Base-by-base conservation (phyloP, 2,113 vertebrate genomes). In the Nothocercus julius region DNA sequence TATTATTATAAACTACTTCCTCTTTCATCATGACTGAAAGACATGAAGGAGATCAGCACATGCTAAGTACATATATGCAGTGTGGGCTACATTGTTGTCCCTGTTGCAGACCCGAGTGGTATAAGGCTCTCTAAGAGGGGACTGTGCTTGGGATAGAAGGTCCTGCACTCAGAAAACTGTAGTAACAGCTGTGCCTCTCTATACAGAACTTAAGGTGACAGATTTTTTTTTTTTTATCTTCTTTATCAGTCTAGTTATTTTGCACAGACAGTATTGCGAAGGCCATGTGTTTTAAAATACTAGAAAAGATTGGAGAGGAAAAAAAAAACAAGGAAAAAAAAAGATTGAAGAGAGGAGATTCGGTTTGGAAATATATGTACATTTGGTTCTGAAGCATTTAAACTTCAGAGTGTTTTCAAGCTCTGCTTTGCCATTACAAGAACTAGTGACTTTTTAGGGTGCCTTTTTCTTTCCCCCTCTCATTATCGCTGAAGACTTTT, bases 41-140 rank as follows among this genome's bases (percentile, higher is more conserved):
- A 5, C 12, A 53, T 78, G 44, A 49, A 34, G 11, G n/a, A 59
- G 9, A 20, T 34, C 5, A 45, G 6, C 15, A 34, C 6, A 18
- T 5, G 45, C 11, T 24, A 59, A 49, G 25, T 40, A 17, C 4
- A 19, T 7, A 4, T 13, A 6, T 54, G 24, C 22, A 25, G 30
- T 17, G 9, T 54, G 27, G 27, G 36, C 17, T 54, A 7, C 20
- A 7, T 42, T 20, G 16, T 8, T 0, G 2, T 7, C 42, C 4
- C 4, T 32, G 17, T 54, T 47, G 44, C 38, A 77, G 28, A 25
- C 79, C 18, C 77, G 36, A 11, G 5, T 36, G 77, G 10, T 16
- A 40, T 34, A 51, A 66, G 16, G 32, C 16, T 56, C 42, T 84
- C 38, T 76, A 30, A 15, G 61, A 32, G 24, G 34, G n/a, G 85